phyloP scores from a whole-genome alignment of 1,140 invertebrate genomes.

The Eueides isabella region DNA sequence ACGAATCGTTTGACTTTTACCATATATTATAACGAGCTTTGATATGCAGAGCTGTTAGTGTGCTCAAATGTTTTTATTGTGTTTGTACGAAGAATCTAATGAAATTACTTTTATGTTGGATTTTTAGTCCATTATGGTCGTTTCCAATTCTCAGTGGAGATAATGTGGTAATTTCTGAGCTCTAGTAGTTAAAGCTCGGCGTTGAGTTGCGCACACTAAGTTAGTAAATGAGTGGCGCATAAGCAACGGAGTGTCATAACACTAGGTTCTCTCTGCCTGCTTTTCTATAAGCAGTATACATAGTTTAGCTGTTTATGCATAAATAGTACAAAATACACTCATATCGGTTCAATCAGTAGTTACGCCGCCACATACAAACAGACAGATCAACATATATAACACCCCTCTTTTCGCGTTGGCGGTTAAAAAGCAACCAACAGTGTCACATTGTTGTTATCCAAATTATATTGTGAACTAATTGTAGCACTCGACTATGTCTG shows the following conservation, averaged over 20 bases:
- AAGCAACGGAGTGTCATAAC: neutral
- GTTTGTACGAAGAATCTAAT: neutral
- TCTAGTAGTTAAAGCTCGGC: too few relatives aligned
- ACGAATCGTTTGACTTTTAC: conserved; percentile 8
- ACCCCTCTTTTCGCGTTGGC: too few relatives aligned
- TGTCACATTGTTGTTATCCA: conserved; percentile 2
- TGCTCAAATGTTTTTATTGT: conserved; percentile 1
- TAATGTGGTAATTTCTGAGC: too few relatives aligned
- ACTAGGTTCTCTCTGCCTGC: neutral
- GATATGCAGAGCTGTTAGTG: neutral
- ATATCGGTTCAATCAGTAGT: too few relatives aligned
- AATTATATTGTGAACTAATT: conserved; percentile 12
- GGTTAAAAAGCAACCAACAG: neutral
- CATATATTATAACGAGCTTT: conserved; percentile 2
- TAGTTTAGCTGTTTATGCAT: too few relatives aligned
- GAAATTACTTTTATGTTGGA: neutral
- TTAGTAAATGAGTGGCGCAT: neutral
- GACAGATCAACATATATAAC: too few relatives aligned
- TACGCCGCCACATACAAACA: too few relatives aligned
- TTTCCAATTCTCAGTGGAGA: too few relatives aligned
- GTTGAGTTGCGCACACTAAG: too few relatives aligned
- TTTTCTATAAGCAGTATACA: too few relatives aligned
- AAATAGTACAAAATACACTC: too few relatives aligned
- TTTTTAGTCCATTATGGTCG: too few relatives aligned
- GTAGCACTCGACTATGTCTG: conserved; percentile 9